Percentiles rank a stretch among this genome's conserved stretches.
Conservation (phyloP, 2,797 vertebrate genomes). For the Apogon talboti region DNA sequence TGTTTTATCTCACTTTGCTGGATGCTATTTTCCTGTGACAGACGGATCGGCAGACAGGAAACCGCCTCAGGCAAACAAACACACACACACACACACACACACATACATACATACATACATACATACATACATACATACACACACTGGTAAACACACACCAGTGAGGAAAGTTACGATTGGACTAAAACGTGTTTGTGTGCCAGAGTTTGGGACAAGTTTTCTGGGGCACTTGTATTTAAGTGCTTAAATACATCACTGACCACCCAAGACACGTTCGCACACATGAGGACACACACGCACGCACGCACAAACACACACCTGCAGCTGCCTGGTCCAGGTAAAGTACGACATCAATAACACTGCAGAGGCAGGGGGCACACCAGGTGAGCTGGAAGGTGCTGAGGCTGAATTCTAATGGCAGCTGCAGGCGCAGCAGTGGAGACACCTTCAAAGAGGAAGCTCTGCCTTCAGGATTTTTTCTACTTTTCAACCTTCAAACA, state of each 20-base stretch:
- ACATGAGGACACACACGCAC: not conserved
- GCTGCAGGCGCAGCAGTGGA: conserved; percentile 43
- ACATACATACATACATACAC: too few relatives aligned
- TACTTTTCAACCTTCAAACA: conserved; percentile 36
- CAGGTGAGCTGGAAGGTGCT: conserved; percentile 54
- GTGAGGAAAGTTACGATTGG: conserved; percentile 27
- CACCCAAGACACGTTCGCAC: conserved; percentile 25
- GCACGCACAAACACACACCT: conserved; percentile 12
- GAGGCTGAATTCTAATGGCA: conserved; percentile 56
- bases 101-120: too few relatives aligned
- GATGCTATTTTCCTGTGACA: conserved; percentile 36
- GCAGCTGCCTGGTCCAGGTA: conserved; percentile 27
- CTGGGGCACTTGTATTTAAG: conserved; percentile 49
- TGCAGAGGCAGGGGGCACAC: conserved; percentile 45
- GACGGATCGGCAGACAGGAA: conserved; percentile 37
- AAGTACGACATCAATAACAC: conserved; percentile 56
- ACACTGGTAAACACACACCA: conserved; percentile 3
- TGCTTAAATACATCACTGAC: conserved; percentile 54
- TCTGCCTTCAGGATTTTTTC: conserved; percentile 6
- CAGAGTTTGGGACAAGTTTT: conserved; percentile 54
- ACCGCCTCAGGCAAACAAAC: conserved; percentile 30
- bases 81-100: conserved; percentile 1
- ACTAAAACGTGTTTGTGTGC: conserved; percentile 12
- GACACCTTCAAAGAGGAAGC: conserved; percentile 54
- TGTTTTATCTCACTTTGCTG: conserved; percentile 24